Evolutionary conservation across 2,888 invertebrate genomes (phyloP).

Genomic region (Plebejus argus): DNA sequence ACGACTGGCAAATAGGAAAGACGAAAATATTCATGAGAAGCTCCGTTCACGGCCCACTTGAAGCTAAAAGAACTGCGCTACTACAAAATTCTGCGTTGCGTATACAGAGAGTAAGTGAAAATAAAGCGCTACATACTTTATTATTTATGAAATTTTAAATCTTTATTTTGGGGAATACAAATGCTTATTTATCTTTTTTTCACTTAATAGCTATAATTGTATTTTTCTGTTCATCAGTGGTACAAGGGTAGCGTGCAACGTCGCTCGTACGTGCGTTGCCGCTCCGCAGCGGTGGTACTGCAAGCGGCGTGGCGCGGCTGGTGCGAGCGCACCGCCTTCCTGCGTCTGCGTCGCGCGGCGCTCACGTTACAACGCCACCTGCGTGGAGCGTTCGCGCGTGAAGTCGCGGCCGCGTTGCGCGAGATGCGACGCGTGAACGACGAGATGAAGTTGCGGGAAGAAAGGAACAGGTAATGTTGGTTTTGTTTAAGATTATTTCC

Average conservation of each 20-base stretch:
- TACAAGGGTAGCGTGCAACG: conserved; percentile 85
- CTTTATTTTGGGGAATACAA: no score
- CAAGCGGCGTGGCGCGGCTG: conserved; percentile 93
- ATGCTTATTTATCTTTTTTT: no score
- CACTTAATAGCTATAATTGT: background rate
- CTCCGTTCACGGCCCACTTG: conserved; percentile 91
- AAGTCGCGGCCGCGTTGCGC: conserved; percentile 91
- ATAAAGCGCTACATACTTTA: no score
- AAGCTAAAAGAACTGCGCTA: conserved; percentile 87
- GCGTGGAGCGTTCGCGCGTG: conserved; percentile 93
- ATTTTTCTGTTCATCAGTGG: conserved; percentile 54
- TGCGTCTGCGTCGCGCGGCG: conserved; percentile 90
- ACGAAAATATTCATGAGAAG: conserved; percentile 92
- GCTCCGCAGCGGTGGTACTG: conserved; percentile 85
- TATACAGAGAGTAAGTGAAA: conserved; percentile 84
- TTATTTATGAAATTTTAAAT: no score
- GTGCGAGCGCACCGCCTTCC: conserved; percentile 90
- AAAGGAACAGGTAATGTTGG: conserved; percentile 63
- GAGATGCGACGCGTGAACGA: conserved; percentile 94
- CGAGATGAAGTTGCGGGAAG: conserved; percentile 90
- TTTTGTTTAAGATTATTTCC: no score
- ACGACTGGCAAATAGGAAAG: conserved; percentile 94
- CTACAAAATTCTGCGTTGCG: conserved; percentile 85
- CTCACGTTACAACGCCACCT: conserved; percentile 92
- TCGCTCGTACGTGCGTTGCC: conserved; percentile 84